These are phyloP conservation scores for Caenorhabditis becei DNA, from an alignment of 2,888 invertebrate genomes.

Conservation along the genomic window DNA sequence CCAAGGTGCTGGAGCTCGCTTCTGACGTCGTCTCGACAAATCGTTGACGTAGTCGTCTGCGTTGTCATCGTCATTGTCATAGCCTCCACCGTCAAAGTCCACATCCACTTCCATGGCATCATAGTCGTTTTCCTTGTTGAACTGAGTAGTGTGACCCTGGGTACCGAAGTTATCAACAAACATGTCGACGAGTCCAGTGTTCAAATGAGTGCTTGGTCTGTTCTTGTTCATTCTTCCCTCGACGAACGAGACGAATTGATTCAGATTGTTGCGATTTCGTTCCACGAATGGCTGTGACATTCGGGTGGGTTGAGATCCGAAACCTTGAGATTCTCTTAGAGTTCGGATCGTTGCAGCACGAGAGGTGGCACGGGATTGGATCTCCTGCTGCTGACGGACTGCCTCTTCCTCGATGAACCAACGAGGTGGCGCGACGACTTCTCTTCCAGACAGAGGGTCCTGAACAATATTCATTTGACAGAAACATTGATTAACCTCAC, in stretches of 20 bases:
- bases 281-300: constrained; percentile 43
- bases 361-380: constrained; percentile 27
- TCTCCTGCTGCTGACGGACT: constrained; percentile 43
- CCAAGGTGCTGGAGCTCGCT: constrained; percentile 18
- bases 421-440: constrained; percentile 60
- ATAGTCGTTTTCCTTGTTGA: not conserved
- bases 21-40: constrained; percentile 19
- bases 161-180: constrained; percentile 33
- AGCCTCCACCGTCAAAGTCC: constrained; percentile 14
- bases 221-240: constrained; percentile 38
- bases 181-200: constrained; percentile 46
- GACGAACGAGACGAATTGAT: constrained; percentile 49
- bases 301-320: constrained; percentile 29
- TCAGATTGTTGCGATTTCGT: constrained; percentile 35
- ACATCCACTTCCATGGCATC: constrained; percentile 21
- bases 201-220: constrained; percentile 51
- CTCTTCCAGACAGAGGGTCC: constrained; percentile 53
- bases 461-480: too few species aligned
- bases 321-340: constrained; percentile 40
- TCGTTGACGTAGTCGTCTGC: constrained; percentile 39
- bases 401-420: constrained; percentile 61
- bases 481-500: constrained; percentile 13
- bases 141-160: not conserved
- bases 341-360: constrained; percentile 8
- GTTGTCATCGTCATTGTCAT: constrained; percentile 18